Conservation (phyloP, 2,797 vertebrate species). For the Smutsia gigantea region DNA sequence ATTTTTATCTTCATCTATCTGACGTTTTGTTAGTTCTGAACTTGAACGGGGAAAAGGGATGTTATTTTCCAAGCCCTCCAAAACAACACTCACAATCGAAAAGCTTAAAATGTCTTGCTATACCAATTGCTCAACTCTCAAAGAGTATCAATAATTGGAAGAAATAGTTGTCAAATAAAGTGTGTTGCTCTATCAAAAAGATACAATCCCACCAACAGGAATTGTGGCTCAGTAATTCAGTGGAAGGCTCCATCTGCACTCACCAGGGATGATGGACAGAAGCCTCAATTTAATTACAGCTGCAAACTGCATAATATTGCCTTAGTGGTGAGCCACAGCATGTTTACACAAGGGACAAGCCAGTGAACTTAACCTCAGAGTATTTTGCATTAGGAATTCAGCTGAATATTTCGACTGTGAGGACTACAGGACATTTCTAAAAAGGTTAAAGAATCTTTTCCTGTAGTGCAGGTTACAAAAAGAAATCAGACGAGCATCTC, state of each 20-base stretch:
- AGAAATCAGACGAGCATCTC: background rate
- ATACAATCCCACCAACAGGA: background rate
- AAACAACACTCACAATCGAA: background rate
- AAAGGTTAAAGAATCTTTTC: background rate
- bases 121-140: background rate
- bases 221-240: background rate
- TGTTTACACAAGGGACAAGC: background rate
- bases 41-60: background rate
- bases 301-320: background rate
- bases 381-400: constrained; percentile 7
- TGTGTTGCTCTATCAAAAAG: background rate
- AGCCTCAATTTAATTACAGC: background rate
- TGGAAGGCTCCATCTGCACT: background rate
- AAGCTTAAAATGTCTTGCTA: background rate
- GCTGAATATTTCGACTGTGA: background rate
- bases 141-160: background rate
- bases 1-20: background rate
- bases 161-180: background rate
- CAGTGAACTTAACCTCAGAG: background rate
- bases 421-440: background rate
- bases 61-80: background rate
- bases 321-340: background rate
- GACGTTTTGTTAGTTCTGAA: background rate
- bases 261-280: background rate
- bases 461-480: background rate